Base-by-base conservation (phyloP, 2,113 vertebrate genomes). In the Odocoileus hemionus region DNA sequence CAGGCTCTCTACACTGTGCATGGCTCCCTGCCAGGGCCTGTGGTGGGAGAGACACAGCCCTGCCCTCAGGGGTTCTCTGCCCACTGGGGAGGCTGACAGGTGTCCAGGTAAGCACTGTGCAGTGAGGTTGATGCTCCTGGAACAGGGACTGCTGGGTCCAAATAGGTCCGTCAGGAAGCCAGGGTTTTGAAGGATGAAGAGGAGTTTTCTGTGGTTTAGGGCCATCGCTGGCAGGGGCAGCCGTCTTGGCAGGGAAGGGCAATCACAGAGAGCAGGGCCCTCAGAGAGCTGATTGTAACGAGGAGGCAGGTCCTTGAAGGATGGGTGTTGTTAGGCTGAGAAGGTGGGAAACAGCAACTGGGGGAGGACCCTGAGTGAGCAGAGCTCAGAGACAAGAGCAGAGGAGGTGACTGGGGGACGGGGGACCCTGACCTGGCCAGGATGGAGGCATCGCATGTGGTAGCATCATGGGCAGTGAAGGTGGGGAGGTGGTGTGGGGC, bases 371-470 rank as follows among this genome's bases (percentile, higher is more conserved):
- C 15, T 21, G 23, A 39, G 60, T 21, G 17, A 60, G 28, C 57
- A n/a, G 16, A n/a, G 14, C 94, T 74, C 76, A 57, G 54, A 4
- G 67, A 23, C 36, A 45, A 21, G 50, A 78, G 64, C 36, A 61
- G 50, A 60, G 28, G 23, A 36, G 23, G 39, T 33, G 13, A 14
- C 36, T 76, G 45, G 36, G 19, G 85, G n/a, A 33, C 9, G 0
- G 30, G 3, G 50, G 25, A 50, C 26, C 52, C 17, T 2, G 0
- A 13, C 43, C 19, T 12, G 2, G 3, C 45, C 9, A 2, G 10
- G 39, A 28, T 11, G n/a, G 36, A 47, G 55, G 4, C 17, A 33
- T n/a, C 76, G 9, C 39, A 13, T 28, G 15, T 19, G 7, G 39
- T 6, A 28, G 36, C 28, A 17, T 43, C 2, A 4, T 39, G 36